phyloP scores from a whole-genome alignment of 2,888 invertebrate species.

The Eledona agricola region DNA sequence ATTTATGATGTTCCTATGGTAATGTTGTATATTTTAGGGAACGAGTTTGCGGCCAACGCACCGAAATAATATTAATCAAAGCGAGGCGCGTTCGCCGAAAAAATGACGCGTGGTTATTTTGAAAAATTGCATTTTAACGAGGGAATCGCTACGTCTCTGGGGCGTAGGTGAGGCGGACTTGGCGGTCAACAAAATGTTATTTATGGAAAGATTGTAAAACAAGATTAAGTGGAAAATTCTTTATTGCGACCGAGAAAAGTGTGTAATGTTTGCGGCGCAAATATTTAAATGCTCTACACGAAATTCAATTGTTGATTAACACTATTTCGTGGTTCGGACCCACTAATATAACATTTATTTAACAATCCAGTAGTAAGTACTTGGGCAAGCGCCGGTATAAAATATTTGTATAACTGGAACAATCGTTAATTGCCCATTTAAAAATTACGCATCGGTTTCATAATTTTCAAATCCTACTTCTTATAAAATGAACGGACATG shows the following conservation, averaged over 20 bases:
- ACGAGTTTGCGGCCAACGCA: constrained; percentile 40
- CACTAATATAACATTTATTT: constrained; percentile 23
- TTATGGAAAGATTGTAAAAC: too few relatives aligned
- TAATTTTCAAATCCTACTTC: too few relatives aligned
- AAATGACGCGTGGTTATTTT: constrained; percentile 19
- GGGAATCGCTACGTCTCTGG: constrained; percentile 10
- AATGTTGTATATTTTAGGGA: constrained; percentile 54
- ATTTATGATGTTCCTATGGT: constrained; percentile 53
- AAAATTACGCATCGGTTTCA: constrained; percentile 30
- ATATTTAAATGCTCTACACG: constrained; percentile 5
- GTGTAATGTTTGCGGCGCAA: too few relatives aligned
- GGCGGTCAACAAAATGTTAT: too few relatives aligned
- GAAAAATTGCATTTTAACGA: constrained; percentile 40
- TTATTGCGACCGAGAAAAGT: too few relatives aligned
- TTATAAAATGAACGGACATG: too few relatives aligned
- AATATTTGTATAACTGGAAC: constrained; percentile 24
- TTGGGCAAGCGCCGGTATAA: constrained; percentile 14
- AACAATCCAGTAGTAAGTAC: constrained; percentile 19
- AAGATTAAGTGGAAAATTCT: too few relatives aligned
- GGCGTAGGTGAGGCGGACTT: too few relatives aligned
- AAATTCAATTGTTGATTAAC: constrained; percentile 16
- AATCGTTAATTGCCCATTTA: constrained; percentile 19
- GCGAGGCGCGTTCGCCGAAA: constrained; percentile 25
- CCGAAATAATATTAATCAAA: constrained; percentile 46
- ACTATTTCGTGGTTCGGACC: constrained; percentile 13